Base-by-base conservation (phyloP, 2,113 vertebrate genomes). In the Plectropomus leopardus region DNA sequence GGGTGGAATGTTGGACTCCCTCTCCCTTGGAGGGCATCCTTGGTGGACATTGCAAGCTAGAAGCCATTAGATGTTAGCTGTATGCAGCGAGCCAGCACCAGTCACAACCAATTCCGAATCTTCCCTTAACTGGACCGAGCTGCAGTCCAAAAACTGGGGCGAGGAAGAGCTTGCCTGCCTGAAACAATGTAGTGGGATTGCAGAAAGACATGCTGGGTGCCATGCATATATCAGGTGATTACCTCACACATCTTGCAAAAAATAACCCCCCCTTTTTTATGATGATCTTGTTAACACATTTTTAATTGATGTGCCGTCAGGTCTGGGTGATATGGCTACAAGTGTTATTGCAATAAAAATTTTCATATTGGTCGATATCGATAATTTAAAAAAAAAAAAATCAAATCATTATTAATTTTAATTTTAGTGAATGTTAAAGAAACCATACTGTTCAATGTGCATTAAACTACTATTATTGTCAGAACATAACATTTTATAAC, bases 51-150 rank as follows among this genome's bases (percentile, higher is more conserved):
- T 50, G 84, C 88, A 94, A 88, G 5, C 90, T 84, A 89, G 92
- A 90, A 92, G 92, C 89, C 88, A 94, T 93, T 95, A 92, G 93
- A 95, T 83, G 86, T 76, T 88, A 82, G 82, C 88, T 5, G 53
- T 6, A 6, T 28, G 78, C 60, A 4, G 65, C 8, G 67, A 77
- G 86, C 88, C 90, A 90, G 82, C 81, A 28, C 15, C 72, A 64
- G 87, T 83, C 83, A 70, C 73, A 84, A 82, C 78, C 83, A 80
- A 86, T 87, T 71, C 86, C 24, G 57, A 72, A 63, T 78, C 61
- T 79, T 83, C 42, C 67, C 72, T 80, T 79, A 72, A 83, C 57
- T 83, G 73, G 74, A 87, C 60, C 30, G 10, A 54, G 45, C 30
- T 69, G 48, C 58, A 84, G 48, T 74, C 80, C 72, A 84, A 76